phyloP scores from a whole-genome alignment of 2,888 invertebrate species.

The Ophion obscuratus region DNA sequence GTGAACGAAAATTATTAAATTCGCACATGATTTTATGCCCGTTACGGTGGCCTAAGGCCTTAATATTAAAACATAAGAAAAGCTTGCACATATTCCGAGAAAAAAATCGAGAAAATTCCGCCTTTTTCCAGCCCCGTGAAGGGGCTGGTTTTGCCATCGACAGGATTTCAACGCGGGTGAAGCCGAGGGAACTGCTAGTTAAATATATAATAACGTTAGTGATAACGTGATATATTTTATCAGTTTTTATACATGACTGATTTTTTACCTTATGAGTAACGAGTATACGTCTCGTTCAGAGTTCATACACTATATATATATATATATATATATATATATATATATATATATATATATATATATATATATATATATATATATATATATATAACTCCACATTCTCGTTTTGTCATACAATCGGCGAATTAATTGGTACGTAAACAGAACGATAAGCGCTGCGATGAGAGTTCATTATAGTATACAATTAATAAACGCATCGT shows the following conservation, averaged over 20 bases:
- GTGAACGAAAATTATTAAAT: too few species aligned
- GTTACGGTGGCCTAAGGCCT: too few species aligned
- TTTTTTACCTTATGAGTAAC: constrained; percentile 60
- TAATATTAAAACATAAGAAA: too few species aligned
- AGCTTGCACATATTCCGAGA: too few species aligned
- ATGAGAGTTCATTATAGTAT: constrained; percentile 15
- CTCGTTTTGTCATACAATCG: constrained; percentile 49
- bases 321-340: background rate
- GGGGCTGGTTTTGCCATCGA: background rate
- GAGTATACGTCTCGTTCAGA: constrained; percentile 62
- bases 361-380: background rate
- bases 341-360: constrained; percentile 30
- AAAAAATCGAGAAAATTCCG: background rate
- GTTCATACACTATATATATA: constrained; percentile 52
- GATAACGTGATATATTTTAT: constrained; percentile 66
- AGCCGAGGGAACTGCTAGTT: background rate
- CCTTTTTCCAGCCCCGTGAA: background rate
- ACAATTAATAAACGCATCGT: constrained; percentile 33
- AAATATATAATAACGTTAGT: constrained; percentile 28
- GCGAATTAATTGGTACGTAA: constrained; percentile 43
- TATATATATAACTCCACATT: constrained; percentile 29
- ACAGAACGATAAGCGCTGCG: constrained; percentile 52
- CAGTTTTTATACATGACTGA: constrained; percentile 67
- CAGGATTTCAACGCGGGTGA: background rate
- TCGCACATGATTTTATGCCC: too few species aligned